Evolutionary conservation across 1,140 invertebrate genomes (phyloP).

Genomic region (Drosophila azteca): DNA sequence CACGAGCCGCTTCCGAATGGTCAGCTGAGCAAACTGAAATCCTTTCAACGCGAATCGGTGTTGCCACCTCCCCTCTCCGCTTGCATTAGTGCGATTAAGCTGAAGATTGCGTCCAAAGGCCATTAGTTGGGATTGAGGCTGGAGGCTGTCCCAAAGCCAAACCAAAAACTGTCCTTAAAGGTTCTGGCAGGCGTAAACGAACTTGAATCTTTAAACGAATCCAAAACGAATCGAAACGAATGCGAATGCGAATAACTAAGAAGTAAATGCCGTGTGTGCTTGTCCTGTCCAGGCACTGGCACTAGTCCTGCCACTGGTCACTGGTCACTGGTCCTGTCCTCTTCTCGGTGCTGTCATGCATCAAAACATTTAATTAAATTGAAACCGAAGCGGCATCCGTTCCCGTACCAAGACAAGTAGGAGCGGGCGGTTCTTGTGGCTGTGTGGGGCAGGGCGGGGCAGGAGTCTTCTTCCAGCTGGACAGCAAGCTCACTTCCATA

Average conservation of each 20-base stretch:
- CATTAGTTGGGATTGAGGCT: conserved; percentile 59
- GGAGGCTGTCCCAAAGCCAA: background rate
- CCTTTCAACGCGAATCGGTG: conserved; percentile 66
- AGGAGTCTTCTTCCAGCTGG: conserved; percentile 30
- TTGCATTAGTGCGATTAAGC: conserved; percentile 49
- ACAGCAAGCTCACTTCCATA: conserved; percentile 24
- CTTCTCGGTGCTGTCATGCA: conserved; percentile 67
- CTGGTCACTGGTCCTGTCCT: background rate
- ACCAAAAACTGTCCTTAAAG: conserved; percentile 25
- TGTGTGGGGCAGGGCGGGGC: background rate
- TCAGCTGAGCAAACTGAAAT: conserved; percentile 65
- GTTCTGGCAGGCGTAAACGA: conserved; percentile 56
- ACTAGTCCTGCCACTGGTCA: no score
- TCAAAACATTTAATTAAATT: conserved; percentile 82
- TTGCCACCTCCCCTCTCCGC: conserved; percentile 1
- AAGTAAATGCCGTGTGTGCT: conserved; percentile 38
- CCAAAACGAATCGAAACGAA: no score
- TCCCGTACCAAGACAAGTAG: background rate
- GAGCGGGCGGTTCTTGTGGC: no score
- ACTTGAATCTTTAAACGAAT: conserved; percentile 51
- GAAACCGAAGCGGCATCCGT: conserved; percentile 58
- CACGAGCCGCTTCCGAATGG: conserved; percentile 30
- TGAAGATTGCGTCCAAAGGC: conserved; percentile 30
- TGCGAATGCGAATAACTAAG: conserved; percentile 65
- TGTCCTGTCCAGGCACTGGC: conserved; percentile 25